phyloP scores from a whole-genome alignment of 2,888 invertebrate species.

The Lacanobia oleracea region DNA sequence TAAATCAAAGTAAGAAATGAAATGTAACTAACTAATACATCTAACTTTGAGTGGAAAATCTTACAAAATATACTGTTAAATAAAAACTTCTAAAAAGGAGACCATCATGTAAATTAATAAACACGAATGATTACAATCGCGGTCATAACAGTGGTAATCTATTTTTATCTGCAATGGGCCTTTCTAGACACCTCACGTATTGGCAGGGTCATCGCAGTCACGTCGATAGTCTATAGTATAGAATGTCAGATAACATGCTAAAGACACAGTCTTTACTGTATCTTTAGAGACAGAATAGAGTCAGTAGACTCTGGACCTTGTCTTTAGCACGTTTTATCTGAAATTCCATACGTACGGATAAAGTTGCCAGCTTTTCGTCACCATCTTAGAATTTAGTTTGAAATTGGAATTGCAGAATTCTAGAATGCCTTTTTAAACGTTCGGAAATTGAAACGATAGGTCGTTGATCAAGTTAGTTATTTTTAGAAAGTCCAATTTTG shows the following conservation, averaged over 20 bases:
- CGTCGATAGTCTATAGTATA: constrained; percentile 28
- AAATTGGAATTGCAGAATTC: constrained; percentile 15
- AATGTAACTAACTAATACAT: no score
- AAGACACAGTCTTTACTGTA: no score
- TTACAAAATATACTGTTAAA: no score
- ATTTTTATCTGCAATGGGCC: constrained; percentile 70
- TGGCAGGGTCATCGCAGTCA: constrained; percentile 48
- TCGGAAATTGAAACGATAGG: constrained; percentile 9
- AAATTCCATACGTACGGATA: constrained; percentile 20
- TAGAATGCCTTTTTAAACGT: constrained; percentile 16
- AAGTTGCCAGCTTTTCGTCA: constrained; percentile 6
- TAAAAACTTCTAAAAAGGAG: not conserved
- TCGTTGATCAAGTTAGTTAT: constrained; percentile 22
- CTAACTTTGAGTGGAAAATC: no score
- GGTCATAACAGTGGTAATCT: constrained; percentile 66
- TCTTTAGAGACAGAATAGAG: no score
- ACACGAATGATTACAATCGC: constrained; percentile 23
- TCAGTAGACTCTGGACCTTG: no score
- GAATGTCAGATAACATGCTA: no score
- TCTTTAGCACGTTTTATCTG: constrained; percentile 23
- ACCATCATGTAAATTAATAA: constrained; percentile 24
- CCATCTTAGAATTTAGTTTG: constrained; percentile 18
- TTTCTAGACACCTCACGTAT: constrained; percentile 71
- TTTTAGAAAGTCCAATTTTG: constrained; percentile 26
- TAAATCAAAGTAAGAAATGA: no score